Conservation (phyloP, 2,888 invertebrate genomes). For the Galeruca laticollis region DNA sequence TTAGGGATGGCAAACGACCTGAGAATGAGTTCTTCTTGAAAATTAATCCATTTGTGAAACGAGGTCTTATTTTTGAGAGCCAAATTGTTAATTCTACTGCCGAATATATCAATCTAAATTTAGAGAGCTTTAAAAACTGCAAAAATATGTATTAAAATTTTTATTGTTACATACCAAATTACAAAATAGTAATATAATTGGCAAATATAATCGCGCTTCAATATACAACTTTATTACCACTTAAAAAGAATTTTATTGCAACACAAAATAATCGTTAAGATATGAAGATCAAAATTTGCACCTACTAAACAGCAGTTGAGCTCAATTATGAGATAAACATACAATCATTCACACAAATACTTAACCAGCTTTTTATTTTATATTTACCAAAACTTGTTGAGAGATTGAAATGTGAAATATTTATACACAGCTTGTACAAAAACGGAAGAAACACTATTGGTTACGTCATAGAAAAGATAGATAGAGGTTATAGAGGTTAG, state of each 20-base stretch:
- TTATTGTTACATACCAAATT: too few relatives aligned
- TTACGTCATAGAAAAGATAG: neutral
- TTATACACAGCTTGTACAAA: neutral
- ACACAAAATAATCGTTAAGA: neutral
- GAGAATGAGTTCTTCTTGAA: too few relatives aligned
- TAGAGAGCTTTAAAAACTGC: too few relatives aligned
- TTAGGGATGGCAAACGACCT: too few relatives aligned
- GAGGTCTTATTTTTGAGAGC: too few relatives aligned
- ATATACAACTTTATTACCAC: neutral
- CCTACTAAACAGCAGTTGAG: neutral
- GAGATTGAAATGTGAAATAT: neutral
- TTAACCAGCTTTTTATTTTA: neutral
- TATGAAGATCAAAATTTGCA: neutral
- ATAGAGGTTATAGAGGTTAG: neutral
- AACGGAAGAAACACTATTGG: neutral
- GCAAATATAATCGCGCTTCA: slow-evolving; percentile 4
- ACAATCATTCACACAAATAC: neutral
- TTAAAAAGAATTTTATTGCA: slow-evolving; percentile 1
- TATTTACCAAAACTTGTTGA: neutral
- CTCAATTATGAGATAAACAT: neutral
- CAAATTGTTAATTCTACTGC: too few relatives aligned
- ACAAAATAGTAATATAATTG: too few relatives aligned
- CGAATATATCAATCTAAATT: too few relatives aligned
- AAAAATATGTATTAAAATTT: too few relatives aligned
- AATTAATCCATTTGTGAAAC: too few relatives aligned